Evolutionary conservation across 2,113 vertebrate genomes (phyloP), one percentile per base, ranked within the genome.

Genomic region (Chunga burmeisteri): DNA sequence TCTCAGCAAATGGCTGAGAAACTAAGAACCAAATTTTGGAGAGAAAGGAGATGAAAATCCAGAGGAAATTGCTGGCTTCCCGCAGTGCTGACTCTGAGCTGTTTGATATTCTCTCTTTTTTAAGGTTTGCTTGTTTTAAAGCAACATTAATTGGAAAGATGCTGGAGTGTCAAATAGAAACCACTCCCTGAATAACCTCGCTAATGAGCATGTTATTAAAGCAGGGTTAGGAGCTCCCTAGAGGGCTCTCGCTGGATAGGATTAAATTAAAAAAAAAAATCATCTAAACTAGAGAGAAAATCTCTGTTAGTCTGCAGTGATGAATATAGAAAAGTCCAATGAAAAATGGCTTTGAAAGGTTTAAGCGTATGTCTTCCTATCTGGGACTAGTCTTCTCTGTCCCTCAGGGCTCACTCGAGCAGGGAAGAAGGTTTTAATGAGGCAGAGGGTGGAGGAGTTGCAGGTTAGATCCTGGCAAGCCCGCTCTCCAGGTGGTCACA

Each of bases 151-250:
- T 96, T 97, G 93, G 93, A 96, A 97, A 94, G 97, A 96, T 87
- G 91, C 94, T 94, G 90, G 92, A 97, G 95, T 97, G 94, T 94
- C 87, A 94, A 90, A 92, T 96, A 93, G 83, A 91, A 97, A 96
- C 96, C 95, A 95, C 95, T 95, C 95, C 96, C 97, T 90, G 88
- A 96, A 96, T 97, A 96, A 94, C 93, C 94, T 97, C 16, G 40
- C 96, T 97, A 97, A 97, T 93, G 92, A 97, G 94, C 93, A 96
- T 94, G 96, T 96, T 97, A 97, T 97, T 97, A 97, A 97, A 97
- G 89, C 88, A 95, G 96, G 96, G 93, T 91, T 94, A 95, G 95
- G 92, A 91, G 93, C 95, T 96, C 94, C 96, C 94, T 70, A 79
- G 83, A 94, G 96, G 95, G 85, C 94, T 94, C 91, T 93, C 46